Base-by-base conservation (phyloP, 1,140 invertebrate species). In the Temnothorax nylanderi region DNA sequence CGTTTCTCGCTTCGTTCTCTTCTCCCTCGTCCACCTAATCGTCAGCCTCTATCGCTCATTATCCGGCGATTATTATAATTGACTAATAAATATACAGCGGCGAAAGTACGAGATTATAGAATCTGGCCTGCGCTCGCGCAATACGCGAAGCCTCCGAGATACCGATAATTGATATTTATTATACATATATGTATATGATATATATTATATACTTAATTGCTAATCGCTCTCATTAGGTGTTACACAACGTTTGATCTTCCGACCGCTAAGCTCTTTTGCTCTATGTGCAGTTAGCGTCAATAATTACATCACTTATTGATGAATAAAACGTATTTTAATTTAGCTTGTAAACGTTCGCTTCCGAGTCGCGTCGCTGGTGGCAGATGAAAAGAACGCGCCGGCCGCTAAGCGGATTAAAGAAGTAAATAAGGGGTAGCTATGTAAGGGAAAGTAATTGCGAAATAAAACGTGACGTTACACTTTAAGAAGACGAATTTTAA, bases 81-180 rank as follows among this genome's bases (percentile, higher is more conserved):
- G 88, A 92, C 84, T 90, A 92, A 89, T 87, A 89, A 90, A 89
- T n/a, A 26, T 91, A 92, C 62, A 54, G 64, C 26, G 67, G 71
- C 77, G 81, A 67, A 87, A 81, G 88, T 85, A 76, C 60, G 80
- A 81, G 74, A 89, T 89, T 86, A 64, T 51, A 58, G 65, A 85
- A 10, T 76, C 44, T 75, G 34, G 41, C 16, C 44, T 41, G 44
- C 41, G 72, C 26, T 64, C 56, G 5, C 2, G 18, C 34, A 8
- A 41, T 16, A 11, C 32, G 32, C 21, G 10, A 34, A 34, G 32
- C 7, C 13, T 77, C 34, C 47, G 60, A 88, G 18, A 69, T 21
- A 47, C 13, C 41, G 11, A 44, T 41, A 47, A 6, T 44, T n/a
- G 21, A 49, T 34, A 13, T 32, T 49, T 26, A 26, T 26, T 26